These are phyloP conservation scores for Matsumurasca onukii DNA, from an alignment of 1,140 invertebrate genomes.

Conservation along the genomic window DNA sequence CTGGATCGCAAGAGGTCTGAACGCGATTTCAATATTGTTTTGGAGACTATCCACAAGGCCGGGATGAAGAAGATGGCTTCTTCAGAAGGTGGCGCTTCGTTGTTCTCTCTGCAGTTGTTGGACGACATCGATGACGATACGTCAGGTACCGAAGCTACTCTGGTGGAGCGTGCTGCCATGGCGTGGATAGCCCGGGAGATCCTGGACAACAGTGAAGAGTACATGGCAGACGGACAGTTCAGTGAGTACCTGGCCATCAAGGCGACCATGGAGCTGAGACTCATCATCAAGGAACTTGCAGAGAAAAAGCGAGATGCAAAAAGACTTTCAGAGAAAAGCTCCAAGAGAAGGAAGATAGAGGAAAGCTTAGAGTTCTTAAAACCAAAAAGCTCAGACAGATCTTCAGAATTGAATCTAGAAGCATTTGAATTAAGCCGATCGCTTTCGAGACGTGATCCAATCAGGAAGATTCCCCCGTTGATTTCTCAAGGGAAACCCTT, in stretches of 20 bases:
- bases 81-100: not conserved
- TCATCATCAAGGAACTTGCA: not conserved
- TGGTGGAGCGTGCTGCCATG: conserved; percentile 4
- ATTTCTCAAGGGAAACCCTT: not conserved
- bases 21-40: not conserved
- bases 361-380: conserved; percentile 2
- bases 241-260: conserved; percentile 1
- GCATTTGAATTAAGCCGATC: not conserved
- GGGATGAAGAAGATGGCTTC: not conserved
- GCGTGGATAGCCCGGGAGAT: conserved; percentile 15
- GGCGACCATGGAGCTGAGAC: conserved; percentile 3
- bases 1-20: not conserved
- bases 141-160: not conserved
- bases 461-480: not conserved
- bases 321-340: not conserved
- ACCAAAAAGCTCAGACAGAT: not conserved
- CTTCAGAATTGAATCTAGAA: not conserved
- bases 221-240: conserved; percentile 8
- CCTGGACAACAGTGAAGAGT: not conserved
- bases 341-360: not conserved
- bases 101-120: not conserved
- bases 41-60: not conserved
- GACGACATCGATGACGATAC: not conserved
- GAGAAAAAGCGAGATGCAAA: not conserved
- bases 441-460: not conserved